Base-by-base conservation (phyloP, 2,888 invertebrate genomes). In the Melanophora roralis region DNA sequence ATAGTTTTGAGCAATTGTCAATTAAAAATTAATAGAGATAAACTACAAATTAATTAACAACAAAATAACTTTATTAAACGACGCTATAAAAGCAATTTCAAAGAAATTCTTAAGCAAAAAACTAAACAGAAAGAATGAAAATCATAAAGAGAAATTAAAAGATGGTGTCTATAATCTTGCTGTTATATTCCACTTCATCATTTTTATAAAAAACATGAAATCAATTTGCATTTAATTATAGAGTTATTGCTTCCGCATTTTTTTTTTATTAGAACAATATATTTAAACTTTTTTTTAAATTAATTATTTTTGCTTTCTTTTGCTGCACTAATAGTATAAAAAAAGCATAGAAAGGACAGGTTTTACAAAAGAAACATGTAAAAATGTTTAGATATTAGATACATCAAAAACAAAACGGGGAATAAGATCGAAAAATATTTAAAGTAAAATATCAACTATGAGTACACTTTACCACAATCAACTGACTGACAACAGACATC, bases 141-240 rank as follows among this genome's bases (percentile, higher is more conserved):
- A 57, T 1, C 1, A 19, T 27, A 27, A 27, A 27, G 3, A 38
- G 3, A 21, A 7, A n/a, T 57, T 49, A 38, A 62, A 62, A 62
- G 55, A 49, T 75, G 47, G 47, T 69, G 62, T 76, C 12, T 55
- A 32, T 40, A 62, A 34, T 49, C n/a, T 49, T 62, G 27, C 49
- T 62, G 27, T 45, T 60, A 38, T 40, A 76, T 53, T 34, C 8
- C 36, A 62, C 62, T 69, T 62, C 38, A 68, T 47, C 55, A 64
- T 76, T 55, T 55, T 27, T 27, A 27, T 19, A 32, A 32, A 40
- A 69, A 69, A 69, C 23, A 19, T 43, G 57, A 76, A 76, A 67
- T 72, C 76, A 80, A 80, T 80, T 72, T 76, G 60, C 75, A 80
- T 80, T 80, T 80, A 80, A 80, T 80, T 80, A 80, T 57, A 72